phyloP scores from a whole-genome alignment of 2,113 vertebrate species.

The Climacteris rufus region DNA sequence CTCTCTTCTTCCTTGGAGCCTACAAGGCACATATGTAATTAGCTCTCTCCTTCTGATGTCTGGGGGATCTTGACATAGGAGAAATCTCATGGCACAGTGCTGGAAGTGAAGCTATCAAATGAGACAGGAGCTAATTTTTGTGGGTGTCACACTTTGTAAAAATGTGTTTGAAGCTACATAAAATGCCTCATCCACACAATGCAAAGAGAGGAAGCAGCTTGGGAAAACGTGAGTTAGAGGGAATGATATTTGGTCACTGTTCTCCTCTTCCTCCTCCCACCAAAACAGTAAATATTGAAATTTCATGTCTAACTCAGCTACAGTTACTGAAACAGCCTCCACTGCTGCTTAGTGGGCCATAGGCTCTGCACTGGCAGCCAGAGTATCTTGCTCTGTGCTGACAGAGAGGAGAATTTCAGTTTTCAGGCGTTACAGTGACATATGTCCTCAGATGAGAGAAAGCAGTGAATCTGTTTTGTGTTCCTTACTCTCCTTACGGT shows the following conservation, averaged over 20 bases:
- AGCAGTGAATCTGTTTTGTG: neutral
- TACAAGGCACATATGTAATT: neutral
- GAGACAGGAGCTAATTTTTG: neutral
- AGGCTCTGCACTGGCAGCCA: neutral
- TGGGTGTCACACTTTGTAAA: neutral
- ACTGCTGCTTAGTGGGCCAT: neutral
- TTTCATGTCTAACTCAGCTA: neutral
- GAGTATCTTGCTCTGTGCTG: neutral
- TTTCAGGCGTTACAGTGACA: neutral
- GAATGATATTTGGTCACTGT: neutral
- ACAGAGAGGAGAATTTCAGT: neutral
- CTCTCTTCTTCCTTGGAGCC: neutral
- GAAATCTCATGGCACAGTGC: neutral
- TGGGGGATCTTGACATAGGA: neutral
- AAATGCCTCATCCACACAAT: neutral
- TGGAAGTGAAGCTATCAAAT: neutral
- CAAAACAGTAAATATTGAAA: neutral
- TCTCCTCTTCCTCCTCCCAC: neutral
- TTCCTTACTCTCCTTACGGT: neutral
- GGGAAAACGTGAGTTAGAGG: neutral
- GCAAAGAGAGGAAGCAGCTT: neutral
- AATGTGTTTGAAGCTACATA: neutral
- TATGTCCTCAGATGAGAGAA: neutral
- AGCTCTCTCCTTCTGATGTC: neutral
- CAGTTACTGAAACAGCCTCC: neutral